Evolutionary conservation across 2,113 vertebrate genomes (phyloP), one percentile per base, ranked within the genome.

Genomic region (Corapipo altera): DNA sequence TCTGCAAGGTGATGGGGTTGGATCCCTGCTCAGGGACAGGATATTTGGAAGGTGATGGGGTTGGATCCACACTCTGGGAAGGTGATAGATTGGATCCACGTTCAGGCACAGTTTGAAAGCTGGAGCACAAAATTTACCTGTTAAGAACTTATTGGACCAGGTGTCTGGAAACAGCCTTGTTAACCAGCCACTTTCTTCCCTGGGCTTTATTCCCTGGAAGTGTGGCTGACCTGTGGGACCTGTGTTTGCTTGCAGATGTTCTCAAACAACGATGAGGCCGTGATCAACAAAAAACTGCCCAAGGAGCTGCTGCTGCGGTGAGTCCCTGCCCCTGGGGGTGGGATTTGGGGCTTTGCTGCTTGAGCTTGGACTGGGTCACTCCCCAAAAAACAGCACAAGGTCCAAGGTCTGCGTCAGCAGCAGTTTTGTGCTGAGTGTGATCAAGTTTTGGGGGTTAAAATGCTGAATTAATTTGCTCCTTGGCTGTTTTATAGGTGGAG

Each of bases 251-350:
- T 97, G 57, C 98, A 99, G 99, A 99, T 99, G 99, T 99, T 99
- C 98, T 99, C 99, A 96, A 99, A 99, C 98, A 99, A 98, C 2
- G 99, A 99, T 33, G 99, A 99, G 97, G 99, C 99, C 58, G 98
- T 98, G 72, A 99, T 99, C 98, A 99, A 99, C 97, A 99, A 99
- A 96, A 99, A 99, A 96, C 98, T 99, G 94, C 99, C 99, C 12
- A 99, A 99, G 97, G 99, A 99, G 96, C 98, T 99, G 93, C 97
- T 99, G 76, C 98, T 99, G 92, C 97, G 99, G 99, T 91, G 83
- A 91, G 89, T 59, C n/a, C 57, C 57, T 37, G 58, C 15, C 55
- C 9, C 20, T 19, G 30, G 19, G 12, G 20, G 26, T 24, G 49
- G 49, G 49, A 51, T 26, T 27, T 51, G 49, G 49, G 49, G 26